Conservation (phyloP, 2,113 vertebrate species). For the Phyllostomus discolor region DNA sequence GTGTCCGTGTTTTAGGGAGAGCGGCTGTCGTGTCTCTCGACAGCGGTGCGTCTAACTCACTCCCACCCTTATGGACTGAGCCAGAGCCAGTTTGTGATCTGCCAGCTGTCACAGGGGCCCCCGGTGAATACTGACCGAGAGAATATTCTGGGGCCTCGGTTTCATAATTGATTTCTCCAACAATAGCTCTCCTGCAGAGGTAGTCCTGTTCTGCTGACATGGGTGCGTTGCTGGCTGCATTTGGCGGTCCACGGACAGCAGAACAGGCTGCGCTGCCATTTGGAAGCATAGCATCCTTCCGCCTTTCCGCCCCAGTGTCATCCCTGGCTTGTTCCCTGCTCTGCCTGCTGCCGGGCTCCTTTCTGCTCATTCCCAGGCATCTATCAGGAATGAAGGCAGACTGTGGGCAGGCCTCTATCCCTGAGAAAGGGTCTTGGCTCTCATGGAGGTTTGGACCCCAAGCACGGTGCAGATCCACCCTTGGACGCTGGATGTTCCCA, state of each 20-base stretch:
- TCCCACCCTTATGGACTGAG: background rate
- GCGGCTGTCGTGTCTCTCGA: background rate
- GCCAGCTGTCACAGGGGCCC: background rate
- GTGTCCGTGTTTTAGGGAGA: background rate
- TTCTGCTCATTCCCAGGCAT: fast-evolving
- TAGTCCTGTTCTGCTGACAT: background rate
- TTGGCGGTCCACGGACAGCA: fast-evolving
- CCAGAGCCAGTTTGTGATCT: background rate
- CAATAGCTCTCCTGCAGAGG: background rate
- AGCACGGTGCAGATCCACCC: fast-evolving
- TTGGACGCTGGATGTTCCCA: background rate
- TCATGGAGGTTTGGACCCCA: background rate
- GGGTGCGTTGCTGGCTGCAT: fast-evolving
- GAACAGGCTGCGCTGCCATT: fast-evolving
- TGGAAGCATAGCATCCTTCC: fast-evolving
- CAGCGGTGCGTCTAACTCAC: background rate
- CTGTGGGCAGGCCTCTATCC: background rate
- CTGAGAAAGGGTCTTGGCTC: background rate
- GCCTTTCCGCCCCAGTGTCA: fast-evolving
- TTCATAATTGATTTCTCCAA: background rate
- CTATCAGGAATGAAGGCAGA: fast-evolving
- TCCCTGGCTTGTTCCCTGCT: fast-evolving
- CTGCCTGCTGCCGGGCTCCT: background rate
- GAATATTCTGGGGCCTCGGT: background rate
- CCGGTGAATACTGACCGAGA: background rate